Evolutionary conservation across 2,797 vertebrate genomes (phyloP).

Genomic region (Poeciliopsis turneri): DNA sequence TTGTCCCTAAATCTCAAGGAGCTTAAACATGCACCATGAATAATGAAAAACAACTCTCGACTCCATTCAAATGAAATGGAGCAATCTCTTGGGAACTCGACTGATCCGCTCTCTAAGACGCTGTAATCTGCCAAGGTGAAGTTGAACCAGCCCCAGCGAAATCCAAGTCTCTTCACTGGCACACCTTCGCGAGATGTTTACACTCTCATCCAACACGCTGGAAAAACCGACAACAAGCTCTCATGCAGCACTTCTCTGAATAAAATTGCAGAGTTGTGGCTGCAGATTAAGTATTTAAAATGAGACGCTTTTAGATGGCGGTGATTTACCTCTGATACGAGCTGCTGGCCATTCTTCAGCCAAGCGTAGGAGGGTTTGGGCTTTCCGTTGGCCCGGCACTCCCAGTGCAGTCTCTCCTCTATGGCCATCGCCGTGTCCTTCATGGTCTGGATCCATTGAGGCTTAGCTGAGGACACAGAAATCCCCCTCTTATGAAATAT

Average conservation of each 20-base stretch:
- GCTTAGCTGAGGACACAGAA: constrained; percentile 85
- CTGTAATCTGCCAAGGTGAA: constrained; percentile 73
- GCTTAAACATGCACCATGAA: constrained; percentile 75
- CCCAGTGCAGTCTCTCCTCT: constrained; percentile 90
- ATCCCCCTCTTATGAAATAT: constrained; percentile 52
- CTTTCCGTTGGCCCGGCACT: constrained; percentile 91
- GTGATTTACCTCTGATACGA: constrained; percentile 85
- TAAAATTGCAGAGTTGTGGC: constrained; percentile 36
- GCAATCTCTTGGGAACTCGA: constrained; percentile 65
- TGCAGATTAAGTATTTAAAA: constrained; percentile 64
- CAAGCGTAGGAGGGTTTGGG: constrained; percentile 93
- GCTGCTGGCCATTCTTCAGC: constrained; percentile 90
- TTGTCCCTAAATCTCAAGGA: constrained; percentile 70
- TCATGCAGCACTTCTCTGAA: constrained; percentile 37
- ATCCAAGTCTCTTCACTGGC: constrained; percentile 68
- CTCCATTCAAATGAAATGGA: constrained; percentile 71
- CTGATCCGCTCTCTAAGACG: constrained; percentile 71
- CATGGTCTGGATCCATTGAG: constrained; percentile 92
- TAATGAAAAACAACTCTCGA: constrained; percentile 75
- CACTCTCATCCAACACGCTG: constrained; percentile 53
- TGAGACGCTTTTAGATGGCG: constrained; percentile 47
- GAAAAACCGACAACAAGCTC: constrained; percentile 48
- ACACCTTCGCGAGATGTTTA: constrained; percentile 64
- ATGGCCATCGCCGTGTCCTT: constrained; percentile 87
- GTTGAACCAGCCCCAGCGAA: constrained; percentile 58